phyloP scores from a whole-genome alignment of 2,113 vertebrate species.

The Onychostoma macrolepis region DNA sequence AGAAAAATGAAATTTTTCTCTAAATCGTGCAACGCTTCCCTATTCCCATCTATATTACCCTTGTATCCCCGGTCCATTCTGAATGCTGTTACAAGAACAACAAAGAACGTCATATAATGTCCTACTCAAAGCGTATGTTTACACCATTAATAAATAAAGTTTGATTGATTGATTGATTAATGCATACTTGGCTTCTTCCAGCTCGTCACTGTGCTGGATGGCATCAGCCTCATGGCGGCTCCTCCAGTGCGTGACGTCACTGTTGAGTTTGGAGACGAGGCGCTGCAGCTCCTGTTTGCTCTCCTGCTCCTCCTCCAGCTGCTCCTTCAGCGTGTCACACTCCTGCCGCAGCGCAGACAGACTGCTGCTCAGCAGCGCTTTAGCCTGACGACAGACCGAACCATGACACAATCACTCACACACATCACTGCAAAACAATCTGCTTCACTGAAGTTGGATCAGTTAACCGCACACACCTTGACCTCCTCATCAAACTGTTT shows the following conservation, averaged over 20 bases:
- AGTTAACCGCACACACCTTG: conserved; percentile 69
- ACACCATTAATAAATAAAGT: no score
- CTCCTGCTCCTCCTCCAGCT: conserved; percentile 84
- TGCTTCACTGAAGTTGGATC: background rate
- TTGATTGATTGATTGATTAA: no score
- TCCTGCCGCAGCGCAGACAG: conserved; percentile 70
- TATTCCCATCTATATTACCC: background rate
- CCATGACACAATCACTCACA: background rate
- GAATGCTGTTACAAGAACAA: background rate
- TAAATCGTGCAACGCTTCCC: no score
- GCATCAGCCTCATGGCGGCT: conserved; percentile 75
- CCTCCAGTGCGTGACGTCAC: conserved; percentile 79
- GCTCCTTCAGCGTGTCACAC: conserved; percentile 77
- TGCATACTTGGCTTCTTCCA: conserved; percentile 78
- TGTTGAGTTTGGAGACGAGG: conserved; percentile 81
- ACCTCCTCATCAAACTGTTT: conserved; percentile 81
- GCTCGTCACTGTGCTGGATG: conserved; percentile 77
- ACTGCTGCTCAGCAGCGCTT: conserved; percentile 61
- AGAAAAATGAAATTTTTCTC: no score
- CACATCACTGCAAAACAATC: background rate
- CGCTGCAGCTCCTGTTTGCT: conserved; percentile 82
- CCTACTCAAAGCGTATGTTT: background rate
- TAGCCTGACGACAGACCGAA: conserved; percentile 62
- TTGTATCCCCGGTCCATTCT: background rate
- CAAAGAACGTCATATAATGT: background rate